Evolutionary conservation across 2,888 invertebrate genomes (phyloP).

Genomic region (Scaptomyza tumidula): DNA sequence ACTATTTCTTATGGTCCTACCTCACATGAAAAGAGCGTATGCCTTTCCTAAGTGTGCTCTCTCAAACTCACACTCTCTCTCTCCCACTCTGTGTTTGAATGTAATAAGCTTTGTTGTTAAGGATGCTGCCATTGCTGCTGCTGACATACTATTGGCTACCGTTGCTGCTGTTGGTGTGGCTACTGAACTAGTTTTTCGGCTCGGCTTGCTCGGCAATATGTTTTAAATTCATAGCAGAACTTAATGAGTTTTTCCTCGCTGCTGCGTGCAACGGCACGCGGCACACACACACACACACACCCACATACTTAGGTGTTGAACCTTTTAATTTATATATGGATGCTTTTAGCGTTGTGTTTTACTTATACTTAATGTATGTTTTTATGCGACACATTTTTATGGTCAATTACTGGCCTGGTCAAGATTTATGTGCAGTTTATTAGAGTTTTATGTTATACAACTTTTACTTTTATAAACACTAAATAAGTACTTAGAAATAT

Average conservation of each 20-base stretch:
- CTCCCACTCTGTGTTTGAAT: slow-evolving; percentile 12
- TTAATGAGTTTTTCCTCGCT: slow-evolving; percentile 72
- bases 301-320: slow-evolving; percentile 8
- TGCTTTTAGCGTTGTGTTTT: slow-evolving; percentile 55
- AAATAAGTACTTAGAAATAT: not conserved
- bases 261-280: slow-evolving; percentile 32
- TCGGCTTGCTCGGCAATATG: slow-evolving; percentile 62
- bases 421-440: not conserved
- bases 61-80: not conserved
- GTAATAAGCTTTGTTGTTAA: slow-evolving; percentile 37
- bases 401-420: slow-evolving; percentile 28
- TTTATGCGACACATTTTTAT: slow-evolving; percentile 63
- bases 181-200: slow-evolving; percentile 68
- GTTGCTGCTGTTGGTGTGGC: slow-evolving; percentile 36
- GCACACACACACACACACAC: not conserved
- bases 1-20: slow-evolving; percentile 56
- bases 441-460: slow-evolving; percentile 1
- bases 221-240: slow-evolving; percentile 77
- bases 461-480: not conserved
- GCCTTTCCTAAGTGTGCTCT: slow-evolving; percentile 15
- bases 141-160: slow-evolving; percentile 62
- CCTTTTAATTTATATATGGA: slow-evolving; percentile 59
- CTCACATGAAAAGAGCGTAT: slow-evolving; percentile 57
- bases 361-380: slow-evolving; percentile 54
- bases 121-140: slow-evolving; percentile 49